Evolutionary conservation across 2,797 vertebrate species (phyloP), one percentile per base, ranked within the genome.

Genomic region (Clamator glandarius): DNA sequence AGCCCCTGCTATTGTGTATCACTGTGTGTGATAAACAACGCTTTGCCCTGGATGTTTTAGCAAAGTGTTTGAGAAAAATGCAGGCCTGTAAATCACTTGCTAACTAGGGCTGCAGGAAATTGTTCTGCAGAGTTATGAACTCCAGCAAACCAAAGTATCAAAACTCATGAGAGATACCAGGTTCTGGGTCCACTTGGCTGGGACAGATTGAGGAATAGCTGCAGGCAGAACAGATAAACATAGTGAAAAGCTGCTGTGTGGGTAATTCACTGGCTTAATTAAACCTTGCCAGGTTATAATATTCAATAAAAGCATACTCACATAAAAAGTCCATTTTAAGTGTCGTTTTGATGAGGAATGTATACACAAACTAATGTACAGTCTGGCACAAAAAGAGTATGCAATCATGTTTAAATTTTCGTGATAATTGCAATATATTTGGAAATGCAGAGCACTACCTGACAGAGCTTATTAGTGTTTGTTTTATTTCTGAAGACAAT

Each of bases 41-140:
- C 17, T 93, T 95, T 90, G 91, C 80, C 75, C 72, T 87, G 63
- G 42, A 69, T 95, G 80, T 87, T 95, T 94, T 61, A 95, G 80
- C 15, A 44, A 93, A 92, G 66, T 66, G 74, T 95, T 90, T 73
- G 73, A 91, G 85, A 91, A 95, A 96, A 92, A 33, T 84, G 20
- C 69, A 76, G 51, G 41, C 12, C 61, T 46, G 69, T 96, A 96
- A 97, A 97, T 94, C 87, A 94, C 35, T 42, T 84, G 48, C 64
- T 92, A 94, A 90, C 50, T 70, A 93, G 44, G n/a, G 21, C 29
- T 80, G 55, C 18, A 83, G 36, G 24, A 91, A 84, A 70, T 59
- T 83, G 76, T 87, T n/a, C 35, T 33, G n/a, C 26, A 42, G 72
- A 67, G 79, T 88, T 96, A 80, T 23, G 11, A 92, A 82, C 29